A percentile compares a stretch with the other conserved stretches of the same genome.
phyloP scores from a whole-genome alignment of 2,888 invertebrate species.

The Netelia inedita region DNA sequence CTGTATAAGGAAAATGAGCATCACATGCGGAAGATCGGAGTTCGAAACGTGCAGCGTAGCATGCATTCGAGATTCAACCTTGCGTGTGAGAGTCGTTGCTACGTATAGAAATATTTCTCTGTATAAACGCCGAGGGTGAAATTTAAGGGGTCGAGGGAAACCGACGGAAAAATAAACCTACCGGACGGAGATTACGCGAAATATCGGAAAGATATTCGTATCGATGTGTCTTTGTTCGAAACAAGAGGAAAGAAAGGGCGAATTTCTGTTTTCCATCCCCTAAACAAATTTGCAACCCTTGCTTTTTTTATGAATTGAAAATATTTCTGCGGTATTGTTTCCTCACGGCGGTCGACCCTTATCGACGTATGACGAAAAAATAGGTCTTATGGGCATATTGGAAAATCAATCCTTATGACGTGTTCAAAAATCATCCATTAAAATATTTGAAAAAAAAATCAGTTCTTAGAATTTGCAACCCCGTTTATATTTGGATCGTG shows the following conservation, averaged over 20 bases:
- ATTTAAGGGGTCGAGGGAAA: neutral
- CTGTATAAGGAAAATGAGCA: constrained; percentile 44
- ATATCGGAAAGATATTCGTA: too few species aligned
- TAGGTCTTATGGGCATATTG: too few species aligned
- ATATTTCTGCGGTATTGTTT: too few species aligned
- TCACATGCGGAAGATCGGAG: constrained; percentile 50
- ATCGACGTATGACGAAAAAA: too few species aligned
- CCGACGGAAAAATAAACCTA: neutral
- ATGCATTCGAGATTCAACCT: constrained; percentile 39
- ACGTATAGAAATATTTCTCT: neutral
- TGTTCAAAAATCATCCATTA: neutral
- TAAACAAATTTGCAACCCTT: too few species aligned
- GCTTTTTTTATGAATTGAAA: too few species aligned
- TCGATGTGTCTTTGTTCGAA: too few species aligned
- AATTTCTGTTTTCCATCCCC: too few species aligned
- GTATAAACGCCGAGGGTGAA: neutral
- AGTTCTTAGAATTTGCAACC: neutral
- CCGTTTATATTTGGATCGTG: neutral
- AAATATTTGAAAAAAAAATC: neutral
- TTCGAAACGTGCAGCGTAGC: constrained; percentile 42
- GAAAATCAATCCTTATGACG: too few species aligned
- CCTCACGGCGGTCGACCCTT: too few species aligned
- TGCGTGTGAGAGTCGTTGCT: neutral
- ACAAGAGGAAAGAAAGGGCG: too few species aligned
- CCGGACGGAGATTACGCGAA: too few species aligned